Conservation (phyloP, 30 jellyfish, hydroid and myxozoan genomes). For the Phacellophora camtschatica region DNA sequence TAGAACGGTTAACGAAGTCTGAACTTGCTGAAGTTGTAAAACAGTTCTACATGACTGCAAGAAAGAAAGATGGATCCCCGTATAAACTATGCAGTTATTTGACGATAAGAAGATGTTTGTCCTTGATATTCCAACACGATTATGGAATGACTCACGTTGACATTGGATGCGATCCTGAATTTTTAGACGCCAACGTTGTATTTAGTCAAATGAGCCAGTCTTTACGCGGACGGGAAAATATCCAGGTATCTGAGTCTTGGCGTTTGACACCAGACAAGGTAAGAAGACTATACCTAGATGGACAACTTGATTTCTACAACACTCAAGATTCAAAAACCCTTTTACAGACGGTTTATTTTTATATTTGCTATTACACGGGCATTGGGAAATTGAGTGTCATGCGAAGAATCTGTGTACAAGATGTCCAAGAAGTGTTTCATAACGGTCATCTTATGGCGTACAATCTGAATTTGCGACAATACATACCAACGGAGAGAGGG, state of each 20-base stretch:
- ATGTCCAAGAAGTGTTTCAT: conserved; percentile 35
- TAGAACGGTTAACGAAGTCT: conserved; percentile 3
- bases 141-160: conserved; percentile 39
- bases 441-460: conserved; percentile 45
- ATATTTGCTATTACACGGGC: conserved; percentile 61
- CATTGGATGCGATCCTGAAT: conserved; percentile 39
- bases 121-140: conserved; percentile 55
- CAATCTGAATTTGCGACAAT: conserved; percentile 20
- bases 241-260: conserved; percentile 39
- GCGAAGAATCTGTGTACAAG: conserved; percentile 12
- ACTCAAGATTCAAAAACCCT: conserved; percentile 40
- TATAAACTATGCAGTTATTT: conserved; percentile 58
- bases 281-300: conserved; percentile 29
- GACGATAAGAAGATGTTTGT: conserved; percentile 25
- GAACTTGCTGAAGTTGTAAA: conserved; percentile 51
- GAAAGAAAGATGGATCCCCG: conserved; percentile 49
- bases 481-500: conserved; percentile 36
- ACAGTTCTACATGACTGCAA: conserved; percentile 42
- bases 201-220: conserved; percentile 46
- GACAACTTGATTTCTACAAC: conserved; percentile 53
- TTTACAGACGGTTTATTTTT: conserved; percentile 43
- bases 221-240: conserved; percentile 38
- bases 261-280: conserved; percentile 46
- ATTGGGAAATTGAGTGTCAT: conserved; percentile 55
- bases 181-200: conserved; percentile 41